These are phyloP conservation scores for Benthosema pterotum DNA, from an alignment of 2,797 vertebrate species.

Conservation along the genomic window DNA sequence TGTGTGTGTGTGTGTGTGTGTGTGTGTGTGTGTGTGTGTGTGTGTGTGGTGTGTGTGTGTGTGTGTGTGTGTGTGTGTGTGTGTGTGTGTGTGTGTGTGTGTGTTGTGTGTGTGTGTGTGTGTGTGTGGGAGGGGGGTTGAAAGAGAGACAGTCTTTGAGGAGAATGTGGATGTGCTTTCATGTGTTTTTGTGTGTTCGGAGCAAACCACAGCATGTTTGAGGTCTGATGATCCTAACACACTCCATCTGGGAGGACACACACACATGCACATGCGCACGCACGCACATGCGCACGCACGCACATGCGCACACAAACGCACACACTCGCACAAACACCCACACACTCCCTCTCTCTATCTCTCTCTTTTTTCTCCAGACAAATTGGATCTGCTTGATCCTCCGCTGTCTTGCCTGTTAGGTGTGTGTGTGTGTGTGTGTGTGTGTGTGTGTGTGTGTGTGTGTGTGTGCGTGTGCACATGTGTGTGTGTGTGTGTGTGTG, in stretches of 20 bases:
- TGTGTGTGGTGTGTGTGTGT: too few species aligned
- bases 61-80: too few species aligned
- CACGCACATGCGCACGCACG: neutral
- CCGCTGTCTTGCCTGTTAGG: constrained; percentile 66
- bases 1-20: constrained; percentile 2
- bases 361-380: too few species aligned
- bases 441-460: too few species aligned
- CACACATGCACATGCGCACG: neutral
- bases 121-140: too few species aligned
- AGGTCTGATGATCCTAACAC: neutral
- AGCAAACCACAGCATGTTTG: neutral
- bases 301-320: constrained; percentile 6
- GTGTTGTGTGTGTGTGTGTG: neutral
- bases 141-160: too few species aligned
- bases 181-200: neutral
- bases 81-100: neutral
- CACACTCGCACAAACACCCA: neutral
- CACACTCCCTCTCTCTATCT: constrained; percentile 36
- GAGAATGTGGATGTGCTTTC: neutral
- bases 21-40: constrained; percentile 1
- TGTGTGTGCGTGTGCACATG: too few species aligned
- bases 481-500: too few species aligned
- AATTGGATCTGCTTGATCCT: too few species aligned
- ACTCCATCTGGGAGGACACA: neutral
- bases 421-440: constrained; percentile 33